Percentiles rank a stretch among this genome's conserved stretches.
Evolutionary conservation across 2,888 invertebrate genomes (phyloP).

Genomic region (Plutella xylostella): DNA sequence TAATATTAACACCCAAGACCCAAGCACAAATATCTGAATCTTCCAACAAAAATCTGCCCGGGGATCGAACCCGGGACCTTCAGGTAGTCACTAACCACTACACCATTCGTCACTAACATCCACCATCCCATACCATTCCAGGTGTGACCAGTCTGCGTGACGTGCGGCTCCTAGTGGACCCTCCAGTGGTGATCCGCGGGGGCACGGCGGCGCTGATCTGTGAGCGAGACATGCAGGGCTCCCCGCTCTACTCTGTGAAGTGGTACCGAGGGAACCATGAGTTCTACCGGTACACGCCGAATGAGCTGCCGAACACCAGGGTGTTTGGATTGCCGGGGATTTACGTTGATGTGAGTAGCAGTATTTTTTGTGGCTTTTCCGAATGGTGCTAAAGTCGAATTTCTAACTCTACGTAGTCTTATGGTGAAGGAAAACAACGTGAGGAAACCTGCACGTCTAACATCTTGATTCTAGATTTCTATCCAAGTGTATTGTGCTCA

Average conservation of each 20-base stretch:
- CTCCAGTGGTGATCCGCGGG: slow-evolving; percentile 75
- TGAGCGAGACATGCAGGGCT: slow-evolving; percentile 81
- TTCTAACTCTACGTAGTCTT: too few relatives aligned
- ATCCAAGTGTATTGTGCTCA: too few relatives aligned
- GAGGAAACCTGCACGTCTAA: too few relatives aligned
- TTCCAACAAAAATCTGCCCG: too few relatives aligned
- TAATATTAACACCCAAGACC: too few relatives aligned
- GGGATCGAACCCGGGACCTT: too few relatives aligned
- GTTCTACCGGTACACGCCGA: slow-evolving; percentile 86
- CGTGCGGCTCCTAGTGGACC: slow-evolving; percentile 78
- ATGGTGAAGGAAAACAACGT: too few relatives aligned
- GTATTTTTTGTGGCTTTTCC: too few relatives aligned
- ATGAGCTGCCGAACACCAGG: slow-evolving; percentile 78
- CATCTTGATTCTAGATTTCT: too few relatives aligned
- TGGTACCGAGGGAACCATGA: slow-evolving; percentile 88
- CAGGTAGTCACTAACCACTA: too few relatives aligned
- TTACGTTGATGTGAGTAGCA: slow-evolving; percentile 86
- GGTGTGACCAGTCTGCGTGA: slow-evolving; percentile 77
- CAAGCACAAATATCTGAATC: too few relatives aligned
- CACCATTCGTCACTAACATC: background rate
- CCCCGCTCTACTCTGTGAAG: slow-evolving; percentile 85
- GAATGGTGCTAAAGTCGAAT: too few relatives aligned
- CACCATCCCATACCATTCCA: slow-evolving; percentile 23
- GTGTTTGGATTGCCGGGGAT: slow-evolving; percentile 81
- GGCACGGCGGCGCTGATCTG: slow-evolving; percentile 78